Conservation (phyloP, 92 coral and sea anemone genomes). For the Isaurus tuberculatus region DNA sequence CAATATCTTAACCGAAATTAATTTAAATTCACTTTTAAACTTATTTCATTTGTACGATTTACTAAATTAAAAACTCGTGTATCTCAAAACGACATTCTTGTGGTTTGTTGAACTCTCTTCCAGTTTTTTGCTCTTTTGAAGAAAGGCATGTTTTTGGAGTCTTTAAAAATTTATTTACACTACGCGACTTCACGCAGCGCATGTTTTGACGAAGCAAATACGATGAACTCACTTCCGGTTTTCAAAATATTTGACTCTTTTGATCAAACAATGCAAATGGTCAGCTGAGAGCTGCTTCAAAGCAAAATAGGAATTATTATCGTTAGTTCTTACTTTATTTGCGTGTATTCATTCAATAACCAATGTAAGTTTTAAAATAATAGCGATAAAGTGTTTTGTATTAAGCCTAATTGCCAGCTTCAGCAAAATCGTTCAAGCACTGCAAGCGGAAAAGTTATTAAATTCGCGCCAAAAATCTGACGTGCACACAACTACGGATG, state of each 20-base stretch:
- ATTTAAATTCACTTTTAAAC: not conserved
- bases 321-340: not conserved
- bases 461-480: conserved; percentile 40
- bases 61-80: not conserved
- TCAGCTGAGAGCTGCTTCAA: not conserved
- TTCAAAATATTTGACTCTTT: conserved; percentile 12
- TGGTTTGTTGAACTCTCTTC: not conserved
- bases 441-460: conserved; percentile 29
- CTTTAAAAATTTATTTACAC: not conserved
- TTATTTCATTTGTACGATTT: not conserved
- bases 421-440: conserved; percentile 4
- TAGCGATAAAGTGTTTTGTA: not conserved
- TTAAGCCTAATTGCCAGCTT: not conserved
- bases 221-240: conserved; percentile 37
- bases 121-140: too few relatives aligned
- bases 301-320: not conserved
- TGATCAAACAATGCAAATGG: conserved; percentile 3
- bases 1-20: not conserved
- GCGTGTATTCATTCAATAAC: not conserved
- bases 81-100: not conserved
- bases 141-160: not conserved
- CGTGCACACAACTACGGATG: conserved; percentile 2
- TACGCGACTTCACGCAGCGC: not conserved
- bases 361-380: not conserved
- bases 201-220: not conserved